Evolutionary conservation across 2,797 vertebrate species (phyloP).

Genomic region (Syngnathus rostellatus): DNA sequence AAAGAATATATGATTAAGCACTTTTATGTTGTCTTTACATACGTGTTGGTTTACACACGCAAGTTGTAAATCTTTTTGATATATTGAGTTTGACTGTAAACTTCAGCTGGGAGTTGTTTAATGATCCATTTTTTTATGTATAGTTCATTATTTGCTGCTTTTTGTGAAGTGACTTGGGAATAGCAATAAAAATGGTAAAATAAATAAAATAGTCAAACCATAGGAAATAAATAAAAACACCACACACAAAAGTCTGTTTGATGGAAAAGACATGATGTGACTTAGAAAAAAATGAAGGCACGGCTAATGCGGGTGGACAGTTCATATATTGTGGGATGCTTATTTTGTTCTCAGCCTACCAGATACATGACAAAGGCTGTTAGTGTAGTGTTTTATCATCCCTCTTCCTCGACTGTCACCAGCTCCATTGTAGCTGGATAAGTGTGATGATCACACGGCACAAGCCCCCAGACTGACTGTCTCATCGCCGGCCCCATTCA

Average conservation of each 20-base stretch:
- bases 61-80: too few relatives aligned
- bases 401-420: conserved; percentile 60
- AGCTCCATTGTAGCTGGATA: conserved; percentile 50
- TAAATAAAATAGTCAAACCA: not conserved
- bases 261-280: not conserved
- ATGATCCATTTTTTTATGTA: too few relatives aligned
- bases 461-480: conserved; percentile 41
- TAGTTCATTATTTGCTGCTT: too few relatives aligned
- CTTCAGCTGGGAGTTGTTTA: too few relatives aligned
- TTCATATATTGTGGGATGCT: not conserved
- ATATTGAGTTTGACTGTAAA: too few relatives aligned
- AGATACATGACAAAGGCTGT: conserved; percentile 52
- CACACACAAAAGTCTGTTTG: not conserved
- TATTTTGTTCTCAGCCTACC: conserved; percentile 27
- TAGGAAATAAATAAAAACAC: not conserved
- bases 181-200: not conserved
- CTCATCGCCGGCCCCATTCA: conserved; percentile 23
- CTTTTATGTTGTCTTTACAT: too few relatives aligned
- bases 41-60: too few relatives aligned
- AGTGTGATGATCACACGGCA: conserved; percentile 40
- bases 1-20: too few relatives aligned
- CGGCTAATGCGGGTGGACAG: not conserved
- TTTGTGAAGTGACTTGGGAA: too few relatives aligned
- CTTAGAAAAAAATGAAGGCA: not conserved
- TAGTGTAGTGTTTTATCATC: conserved; percentile 26